Evolutionary conservation across 2,797 vertebrate genomes (phyloP).

Genomic region (Percopsis omiscomaycus): DNA sequence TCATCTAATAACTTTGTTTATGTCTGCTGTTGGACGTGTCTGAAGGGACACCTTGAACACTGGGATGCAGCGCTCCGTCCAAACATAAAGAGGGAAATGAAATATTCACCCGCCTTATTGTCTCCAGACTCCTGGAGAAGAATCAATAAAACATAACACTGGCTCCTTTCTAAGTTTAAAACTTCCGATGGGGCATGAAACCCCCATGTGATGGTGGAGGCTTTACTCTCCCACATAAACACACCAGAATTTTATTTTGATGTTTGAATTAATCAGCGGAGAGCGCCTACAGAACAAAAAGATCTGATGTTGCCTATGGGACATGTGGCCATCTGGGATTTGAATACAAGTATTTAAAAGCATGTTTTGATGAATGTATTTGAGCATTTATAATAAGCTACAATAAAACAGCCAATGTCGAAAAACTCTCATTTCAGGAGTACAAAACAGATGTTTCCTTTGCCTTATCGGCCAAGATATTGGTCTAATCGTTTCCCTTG

Average conservation of each 20-base stretch:
- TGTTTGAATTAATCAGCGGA: constrained; percentile 79
- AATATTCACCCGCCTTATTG: constrained; percentile 74
- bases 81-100: constrained; percentile 71
- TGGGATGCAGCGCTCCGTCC: constrained; percentile 60
- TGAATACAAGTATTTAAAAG: constrained; percentile 68
- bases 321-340: constrained; percentile 72
- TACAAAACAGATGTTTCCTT: constrained; percentile 36
- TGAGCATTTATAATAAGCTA: constrained; percentile 64
- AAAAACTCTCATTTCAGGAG: constrained; percentile 44
- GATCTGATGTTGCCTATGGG: constrained; percentile 74
- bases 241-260: constrained; percentile 76
- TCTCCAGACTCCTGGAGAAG: constrained; percentile 71
- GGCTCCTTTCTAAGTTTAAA: constrained; percentile 71
- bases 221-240: constrained; percentile 66
- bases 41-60: constrained; percentile 69
- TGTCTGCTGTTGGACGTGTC: constrained; percentile 63
- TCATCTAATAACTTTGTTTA: constrained; percentile 75
- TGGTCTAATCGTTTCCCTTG: constrained; percentile 46
- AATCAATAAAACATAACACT: constrained; percentile 78
- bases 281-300: constrained; percentile 75
- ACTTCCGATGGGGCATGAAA: constrained; percentile 70
- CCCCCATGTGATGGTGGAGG: constrained; percentile 57
- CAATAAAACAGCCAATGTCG: constrained; percentile 45
- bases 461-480: constrained; percentile 31
- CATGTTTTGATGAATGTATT: constrained; percentile 69